Evolutionary conservation across 2,113 vertebrate genomes (phyloP), one percentile per base, ranked within the genome.

Genomic region (Rissa tridactyla): DNA sequence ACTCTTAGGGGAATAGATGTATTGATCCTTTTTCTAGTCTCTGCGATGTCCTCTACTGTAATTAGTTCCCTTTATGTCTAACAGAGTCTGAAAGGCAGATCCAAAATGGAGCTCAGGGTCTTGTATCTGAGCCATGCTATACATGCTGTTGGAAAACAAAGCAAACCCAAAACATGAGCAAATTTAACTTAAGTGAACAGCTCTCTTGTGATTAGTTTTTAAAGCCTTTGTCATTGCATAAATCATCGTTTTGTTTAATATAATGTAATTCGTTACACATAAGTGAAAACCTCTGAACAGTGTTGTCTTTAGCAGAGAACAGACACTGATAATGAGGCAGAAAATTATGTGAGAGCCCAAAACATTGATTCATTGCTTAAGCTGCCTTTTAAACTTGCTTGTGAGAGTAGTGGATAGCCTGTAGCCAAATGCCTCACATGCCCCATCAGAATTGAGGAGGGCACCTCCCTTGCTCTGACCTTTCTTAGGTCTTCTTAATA

Each of bases 231-330:
- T 88, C 40, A 66, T 94, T 94, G 65, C 62, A 78, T 88, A 89
- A 90, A 84, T 95, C 11, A 57, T 84, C 23, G 18, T 96, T 87
- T 94, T 95, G 66, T 96, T 97, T 98, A 96, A 92, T 96, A 38
- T 68, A 81, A 94, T 68, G 30, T 54, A 87, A 97, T 96, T 88
- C 94, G 81, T 72, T 91, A 96, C 64, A 94, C 92, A 75, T 90
- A 97, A 96, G 62, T 84, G 73, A 96, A 97, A 94, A 46, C 49
- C 83, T 97, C 89, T 86, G 82, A 88, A 92, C 62, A 52, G 71
- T 13, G 10, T 30, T 90, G 88, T 46, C 36, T 92, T 88, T 46
- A 93, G 40, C 40, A 80, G 54, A 84, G 76, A 90, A 70, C 40
- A 96, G 72, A 69, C 71, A 34, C 34, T 65, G 68, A 96, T 80